These are phyloP conservation scores for Phaedon cochleariae DNA, from an alignment of 2,888 invertebrate genomes.

Conservation along the genomic window DNA sequence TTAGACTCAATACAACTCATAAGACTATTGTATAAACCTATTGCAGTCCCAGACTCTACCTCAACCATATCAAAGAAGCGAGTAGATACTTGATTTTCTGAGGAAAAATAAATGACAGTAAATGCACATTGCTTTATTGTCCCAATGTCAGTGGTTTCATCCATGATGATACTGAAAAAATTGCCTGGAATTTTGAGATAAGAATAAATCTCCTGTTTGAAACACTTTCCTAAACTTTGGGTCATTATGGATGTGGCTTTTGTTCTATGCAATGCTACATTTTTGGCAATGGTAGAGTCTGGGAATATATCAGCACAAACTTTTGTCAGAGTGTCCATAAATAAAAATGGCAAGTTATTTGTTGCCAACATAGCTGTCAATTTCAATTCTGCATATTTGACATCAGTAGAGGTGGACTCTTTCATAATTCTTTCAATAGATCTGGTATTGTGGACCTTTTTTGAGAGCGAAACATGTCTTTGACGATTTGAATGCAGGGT, in stretches of 20 bases:
- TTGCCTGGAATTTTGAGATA: background rate
- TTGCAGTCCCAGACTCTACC: slow-evolving; percentile 12
- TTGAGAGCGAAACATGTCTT: background rate
- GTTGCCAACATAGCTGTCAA: slow-evolving; percentile 1
- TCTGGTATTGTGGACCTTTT: background rate
- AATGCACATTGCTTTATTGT: slow-evolving; percentile 8
- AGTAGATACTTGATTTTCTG: background rate
- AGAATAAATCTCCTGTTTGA: slow-evolving; percentile 1
- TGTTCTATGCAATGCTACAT: background rate
- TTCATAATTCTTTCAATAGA: background rate
- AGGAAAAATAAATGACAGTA: background rate
- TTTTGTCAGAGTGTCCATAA: slow-evolving; percentile 1
- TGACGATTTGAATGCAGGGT: background rate
- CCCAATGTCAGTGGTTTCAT: slow-evolving; percentile 8
- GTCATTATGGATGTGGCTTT: slow-evolving; percentile 5
- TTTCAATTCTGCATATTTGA: background rate
- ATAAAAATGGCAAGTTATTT: slow-evolving; percentile 6
- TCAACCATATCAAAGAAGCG: slow-evolving; percentile 14
- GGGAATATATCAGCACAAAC: slow-evolving; percentile 5
- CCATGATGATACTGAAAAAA: slow-evolving; percentile 3
- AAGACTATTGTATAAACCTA: slow-evolving; percentile 2
- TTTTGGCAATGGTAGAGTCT: background rate
- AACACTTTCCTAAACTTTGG: background rate
- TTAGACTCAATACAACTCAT: background rate
- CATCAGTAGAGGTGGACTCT: background rate